phyloP scores from a whole-genome alignment of 1,140 invertebrate species.

The Manduca sexta region DNA sequence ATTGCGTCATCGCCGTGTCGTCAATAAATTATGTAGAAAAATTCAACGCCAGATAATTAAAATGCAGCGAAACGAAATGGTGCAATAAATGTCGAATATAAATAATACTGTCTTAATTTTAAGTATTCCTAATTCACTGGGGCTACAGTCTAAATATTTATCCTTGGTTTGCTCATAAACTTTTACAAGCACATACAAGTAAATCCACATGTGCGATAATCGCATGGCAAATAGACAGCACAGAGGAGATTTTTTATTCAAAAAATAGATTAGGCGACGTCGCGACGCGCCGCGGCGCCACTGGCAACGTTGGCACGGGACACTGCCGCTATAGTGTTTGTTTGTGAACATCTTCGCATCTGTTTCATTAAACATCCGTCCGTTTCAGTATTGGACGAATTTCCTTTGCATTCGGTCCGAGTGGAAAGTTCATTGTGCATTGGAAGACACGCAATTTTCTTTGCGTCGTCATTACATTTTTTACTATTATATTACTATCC shows the following conservation, averaged over 20 bases:
- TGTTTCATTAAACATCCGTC: slow-evolving; percentile 65
- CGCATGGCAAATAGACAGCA: background rate
- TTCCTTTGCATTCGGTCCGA: slow-evolving; percentile 48
- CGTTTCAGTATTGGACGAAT: slow-evolving; percentile 60
- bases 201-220: background rate
- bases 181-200: slow-evolving; percentile 14
- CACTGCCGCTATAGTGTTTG: slow-evolving; percentile 42
- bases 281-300: slow-evolving; percentile 49
- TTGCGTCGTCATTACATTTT: slow-evolving; percentile 41
- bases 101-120: background rate
- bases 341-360: slow-evolving; percentile 64
- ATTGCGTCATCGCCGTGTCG: background rate
- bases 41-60: background rate
- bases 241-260: slow-evolving; percentile 29
- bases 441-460: slow-evolving; percentile 25
- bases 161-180: slow-evolving; percentile 7
- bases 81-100: slow-evolving; percentile 9
- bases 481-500: slow-evolving; percentile 8
- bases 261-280: slow-evolving; percentile 52
- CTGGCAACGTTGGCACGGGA: slow-evolving; percentile 54
- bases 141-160: slow-evolving; percentile 30
- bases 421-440: slow-evolving; percentile 25
- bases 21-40: background rate
- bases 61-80: background rate
- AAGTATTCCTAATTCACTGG: slow-evolving; percentile 7